These are phyloP conservation scores for Galeruca laticollis DNA, from an alignment of 2,888 invertebrate genomes.

Conservation along the genomic window DNA sequence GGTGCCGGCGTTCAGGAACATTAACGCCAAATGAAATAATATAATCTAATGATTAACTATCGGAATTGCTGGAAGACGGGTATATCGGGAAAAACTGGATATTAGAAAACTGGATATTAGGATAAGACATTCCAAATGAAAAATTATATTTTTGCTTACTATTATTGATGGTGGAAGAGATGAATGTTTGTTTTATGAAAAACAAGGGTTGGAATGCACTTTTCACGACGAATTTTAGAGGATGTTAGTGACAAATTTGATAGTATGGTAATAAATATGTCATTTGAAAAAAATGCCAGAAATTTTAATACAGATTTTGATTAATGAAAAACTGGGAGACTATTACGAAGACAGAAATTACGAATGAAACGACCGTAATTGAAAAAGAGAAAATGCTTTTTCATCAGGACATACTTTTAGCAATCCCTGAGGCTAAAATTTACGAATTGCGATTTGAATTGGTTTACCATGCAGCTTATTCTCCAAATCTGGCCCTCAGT, in stretches of 20 bases:
- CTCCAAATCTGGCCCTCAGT: no score
- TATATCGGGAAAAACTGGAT: conserved; percentile 29
- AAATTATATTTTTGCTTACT: conserved; percentile 23
- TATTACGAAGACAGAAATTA: no score
- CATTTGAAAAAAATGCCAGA: no score
- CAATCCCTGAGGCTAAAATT: no score
- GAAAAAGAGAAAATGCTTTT: no score
- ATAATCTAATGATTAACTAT: conserved; percentile 48
- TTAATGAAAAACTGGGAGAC: no score
- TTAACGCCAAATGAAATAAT: conserved; percentile 56
- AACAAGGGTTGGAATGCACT: background rate
- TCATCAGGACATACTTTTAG: no score
- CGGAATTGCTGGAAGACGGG: conserved; percentile 22
- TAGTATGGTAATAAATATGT: background rate
- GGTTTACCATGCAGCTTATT: no score
- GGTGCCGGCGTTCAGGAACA: conserved; percentile 55
- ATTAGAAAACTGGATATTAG: conserved; percentile 30
- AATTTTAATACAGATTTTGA: no score
- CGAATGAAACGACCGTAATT: no score
- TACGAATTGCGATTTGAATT: no score
- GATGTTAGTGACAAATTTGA: no score
- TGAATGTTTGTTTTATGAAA: background rate
- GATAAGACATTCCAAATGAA: conserved; percentile 21
- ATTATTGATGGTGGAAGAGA: background rate
- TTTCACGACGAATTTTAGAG: background rate